A percentile compares a stretch with the other conserved stretches of the same genome.
phyloP scores from a whole-genome alignment of 1,140 invertebrate species.

The Drosophila sulfurigaster region DNA sequence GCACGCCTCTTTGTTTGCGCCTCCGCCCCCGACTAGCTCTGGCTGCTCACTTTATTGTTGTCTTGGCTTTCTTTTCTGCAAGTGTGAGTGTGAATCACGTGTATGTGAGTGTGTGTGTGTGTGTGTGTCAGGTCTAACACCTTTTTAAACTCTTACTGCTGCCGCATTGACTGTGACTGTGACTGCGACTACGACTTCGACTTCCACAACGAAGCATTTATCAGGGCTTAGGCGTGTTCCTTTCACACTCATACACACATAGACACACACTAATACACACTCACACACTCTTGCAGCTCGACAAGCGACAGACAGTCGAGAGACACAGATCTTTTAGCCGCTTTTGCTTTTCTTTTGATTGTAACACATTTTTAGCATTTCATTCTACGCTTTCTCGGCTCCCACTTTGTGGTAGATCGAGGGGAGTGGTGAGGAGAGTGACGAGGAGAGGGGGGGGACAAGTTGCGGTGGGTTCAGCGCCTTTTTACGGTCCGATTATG shows the following conservation, averaged over 20 bases:
- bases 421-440: neutral
- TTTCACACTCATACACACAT: slow-evolving; percentile 29
- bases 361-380: slow-evolving; percentile 76
- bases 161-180: slow-evolving; percentile 3
- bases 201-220: slow-evolving; percentile 60
- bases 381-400: slow-evolving; percentile 70
- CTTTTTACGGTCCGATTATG: slow-evolving; percentile 69
- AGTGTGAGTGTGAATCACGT: slow-evolving; percentile 12
- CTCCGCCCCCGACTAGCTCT: slow-evolving; percentile 15
- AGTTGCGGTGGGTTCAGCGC: slow-evolving; percentile 53
- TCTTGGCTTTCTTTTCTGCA: slow-evolving; percentile 60
- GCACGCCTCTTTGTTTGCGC: slow-evolving; percentile 40
- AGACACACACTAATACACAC: slow-evolving; percentile 1
- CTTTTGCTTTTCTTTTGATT: slow-evolving; percentile 62
- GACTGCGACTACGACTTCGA: too few relatives aligned
- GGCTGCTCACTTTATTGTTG: slow-evolving; percentile 21
- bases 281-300: neutral
- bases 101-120: slow-evolving; percentile 39
- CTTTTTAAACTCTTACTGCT: slow-evolving; percentile 57
- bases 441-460: too few relatives aligned
- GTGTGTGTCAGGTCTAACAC: slow-evolving; percentile 49
- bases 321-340: slow-evolving; percentile 34
- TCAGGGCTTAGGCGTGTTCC: slow-evolving; percentile 69
- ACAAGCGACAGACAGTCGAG: slow-evolving; percentile 1
- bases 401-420: neutral